A percentile compares a stretch with the other conserved stretches of the same genome.
Evolutionary conservation across 1,140 invertebrate species (phyloP).

Genomic region (Scaptomyza pallida): DNA sequence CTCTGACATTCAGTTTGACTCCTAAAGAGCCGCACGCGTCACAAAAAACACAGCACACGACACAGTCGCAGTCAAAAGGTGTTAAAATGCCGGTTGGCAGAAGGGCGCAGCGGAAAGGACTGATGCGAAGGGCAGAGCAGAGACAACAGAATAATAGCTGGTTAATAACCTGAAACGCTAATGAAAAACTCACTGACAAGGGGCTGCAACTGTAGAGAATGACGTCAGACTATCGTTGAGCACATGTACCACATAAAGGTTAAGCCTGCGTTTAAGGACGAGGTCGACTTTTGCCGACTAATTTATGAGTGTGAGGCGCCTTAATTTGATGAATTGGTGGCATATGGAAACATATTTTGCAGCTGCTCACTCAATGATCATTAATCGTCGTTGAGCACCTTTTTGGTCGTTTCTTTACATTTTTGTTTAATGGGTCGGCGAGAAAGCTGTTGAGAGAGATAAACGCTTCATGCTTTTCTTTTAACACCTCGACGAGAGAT

Average conservation of each 20-base stretch:
- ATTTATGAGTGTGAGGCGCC: constrained; percentile 53
- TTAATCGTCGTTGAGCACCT: constrained; percentile 6
- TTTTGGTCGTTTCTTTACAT: constrained; percentile 1
- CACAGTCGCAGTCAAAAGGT: constrained; percentile 52
- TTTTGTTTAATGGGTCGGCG: constrained; percentile 60
- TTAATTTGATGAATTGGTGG: constrained; percentile 61
- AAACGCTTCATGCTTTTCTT: constrained; percentile 77
- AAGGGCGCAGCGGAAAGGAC: constrained; percentile 59
- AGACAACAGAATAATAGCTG: constrained; percentile 56
- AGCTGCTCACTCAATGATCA: constrained; percentile 47
- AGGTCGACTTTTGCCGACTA: constrained; percentile 20
- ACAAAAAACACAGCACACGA: constrained; percentile 48
- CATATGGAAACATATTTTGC: constrained; percentile 44
- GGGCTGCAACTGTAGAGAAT: constrained; percentile 29
- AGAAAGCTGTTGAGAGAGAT: constrained; percentile 43
- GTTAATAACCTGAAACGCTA: constrained; percentile 77
- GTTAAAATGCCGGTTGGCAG: constrained; percentile 57
- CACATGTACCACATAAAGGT: constrained; percentile 31
- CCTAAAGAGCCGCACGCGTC: constrained; percentile 64
- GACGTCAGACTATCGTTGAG: constrained; percentile 58
- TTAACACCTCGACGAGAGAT: constrained; percentile 81
- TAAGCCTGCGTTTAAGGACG: constrained; percentile 34
- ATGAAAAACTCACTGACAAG: constrained; percentile 68
- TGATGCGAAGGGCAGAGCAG: constrained; percentile 21
- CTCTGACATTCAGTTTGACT: constrained; percentile 31